phyloP scores from a whole-genome alignment of 2,888 invertebrate species.

The Trypoxylon attenuatum region DNA sequence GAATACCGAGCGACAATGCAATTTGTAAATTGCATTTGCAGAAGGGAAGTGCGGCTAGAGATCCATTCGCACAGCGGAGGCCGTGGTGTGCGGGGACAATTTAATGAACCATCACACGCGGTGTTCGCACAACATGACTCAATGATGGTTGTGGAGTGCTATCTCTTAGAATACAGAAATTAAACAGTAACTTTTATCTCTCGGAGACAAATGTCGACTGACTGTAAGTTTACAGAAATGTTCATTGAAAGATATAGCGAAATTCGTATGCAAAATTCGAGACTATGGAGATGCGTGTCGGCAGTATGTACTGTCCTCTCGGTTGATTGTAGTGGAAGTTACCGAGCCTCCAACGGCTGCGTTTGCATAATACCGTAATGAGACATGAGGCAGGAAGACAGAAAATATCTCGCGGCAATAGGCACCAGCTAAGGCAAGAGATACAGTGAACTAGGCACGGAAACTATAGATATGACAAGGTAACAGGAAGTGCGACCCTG shows the following conservation, averaged over 20 bases:
- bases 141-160: too few species aligned
- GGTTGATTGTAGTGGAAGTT: not conserved
- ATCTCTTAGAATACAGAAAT: too few species aligned
- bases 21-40: conserved; percentile 61
- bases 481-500: too few species aligned
- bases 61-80: not conserved
- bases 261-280: too few species aligned
- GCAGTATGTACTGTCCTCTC: not conserved
- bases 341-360: conserved; percentile 1
- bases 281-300: not conserved
- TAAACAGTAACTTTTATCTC: too few species aligned
- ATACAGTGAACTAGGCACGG: not conserved
- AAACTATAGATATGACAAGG: too few species aligned
- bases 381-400: conserved; percentile 5
- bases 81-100: conserved; percentile 9
- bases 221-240: too few species aligned
- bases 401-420: not conserved
- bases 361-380: conserved; percentile 25
- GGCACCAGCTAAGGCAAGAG: conserved; percentile 8
- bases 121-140: conserved; percentile 33
- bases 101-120: conserved; percentile 23
- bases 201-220: too few species aligned
- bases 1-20: conserved; percentile 63
- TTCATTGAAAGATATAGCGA: too few species aligned
- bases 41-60: not conserved